Evolutionary conservation across 2,888 invertebrate species (phyloP).

Genomic region (Neoitamus cyanurus): DNA sequence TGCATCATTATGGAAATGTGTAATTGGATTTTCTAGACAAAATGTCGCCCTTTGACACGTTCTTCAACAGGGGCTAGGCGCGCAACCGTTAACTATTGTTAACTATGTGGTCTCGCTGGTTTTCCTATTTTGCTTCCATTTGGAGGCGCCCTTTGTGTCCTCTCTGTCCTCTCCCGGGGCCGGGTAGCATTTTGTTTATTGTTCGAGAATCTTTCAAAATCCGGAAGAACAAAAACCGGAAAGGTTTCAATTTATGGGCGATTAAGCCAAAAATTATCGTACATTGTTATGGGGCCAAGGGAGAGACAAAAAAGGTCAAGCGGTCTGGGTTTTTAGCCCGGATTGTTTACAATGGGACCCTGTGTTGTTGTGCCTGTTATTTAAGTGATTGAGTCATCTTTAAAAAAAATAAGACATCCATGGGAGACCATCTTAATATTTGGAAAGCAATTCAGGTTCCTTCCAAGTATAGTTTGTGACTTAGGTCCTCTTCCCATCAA

Average conservation of each 20-base stretch:
- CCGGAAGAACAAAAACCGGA: conserved; percentile 7
- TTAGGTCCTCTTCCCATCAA: neutral
- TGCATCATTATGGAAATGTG: conserved; percentile 39
- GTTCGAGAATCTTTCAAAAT: conserved; percentile 16
- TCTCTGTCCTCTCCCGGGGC: neutral
- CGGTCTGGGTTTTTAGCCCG: neutral
- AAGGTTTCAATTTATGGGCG: conserved; percentile 7
- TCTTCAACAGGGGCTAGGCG: conserved; percentile 6
- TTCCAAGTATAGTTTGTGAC: neutral
- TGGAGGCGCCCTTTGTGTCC: neutral
- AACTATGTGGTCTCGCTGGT: conserved; percentile 7
- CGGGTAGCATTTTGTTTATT: neutral
- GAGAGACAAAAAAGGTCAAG: neutral
- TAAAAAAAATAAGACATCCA: neutral
- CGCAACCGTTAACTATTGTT: conserved; percentile 15
- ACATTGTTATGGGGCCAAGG: neutral
- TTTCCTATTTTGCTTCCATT: conserved; percentile 3
- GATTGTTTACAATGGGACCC: neutral
- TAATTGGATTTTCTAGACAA: conserved; percentile 46
- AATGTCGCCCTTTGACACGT: conserved; percentile 42
- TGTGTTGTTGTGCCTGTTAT: neutral
- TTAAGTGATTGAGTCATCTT: neutral
- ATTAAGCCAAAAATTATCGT: conserved; percentile 25
- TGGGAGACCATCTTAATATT: neutral
- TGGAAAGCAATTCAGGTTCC: neutral